Conservation (phyloP, 2,113 vertebrate species). For the Pantherophis guttatus region DNA sequence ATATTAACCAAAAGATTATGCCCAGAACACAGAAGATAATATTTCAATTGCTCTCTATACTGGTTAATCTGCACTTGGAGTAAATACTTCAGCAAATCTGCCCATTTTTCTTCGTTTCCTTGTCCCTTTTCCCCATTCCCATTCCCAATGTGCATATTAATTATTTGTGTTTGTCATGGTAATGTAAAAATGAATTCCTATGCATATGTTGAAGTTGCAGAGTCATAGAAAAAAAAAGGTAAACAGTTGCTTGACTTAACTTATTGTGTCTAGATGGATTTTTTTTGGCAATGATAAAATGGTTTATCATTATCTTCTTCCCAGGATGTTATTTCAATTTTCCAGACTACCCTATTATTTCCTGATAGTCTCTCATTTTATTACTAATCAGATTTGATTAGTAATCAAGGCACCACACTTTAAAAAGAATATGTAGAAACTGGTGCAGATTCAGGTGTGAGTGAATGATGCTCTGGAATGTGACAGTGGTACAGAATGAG, state of each 20-base stretch:
- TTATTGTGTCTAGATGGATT: not conserved
- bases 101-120: no score
- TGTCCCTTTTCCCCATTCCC: no score
- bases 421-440: not conserved
- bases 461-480: not conserved
- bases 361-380: not conserved
- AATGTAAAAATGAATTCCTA: not conserved
- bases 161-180: not conserved
- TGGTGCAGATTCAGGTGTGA: not conserved
- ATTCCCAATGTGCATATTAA: not conserved
- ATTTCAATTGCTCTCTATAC: not conserved
- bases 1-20: not conserved
- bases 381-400: not conserved
- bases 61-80: not conserved
- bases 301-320: not conserved
- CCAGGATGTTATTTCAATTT: not conserved
- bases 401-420: not conserved
- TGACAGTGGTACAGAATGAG: slow-evolving; percentile 17
- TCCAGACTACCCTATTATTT: not conserved
- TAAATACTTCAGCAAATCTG: not conserved
- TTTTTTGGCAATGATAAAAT: not conserved
- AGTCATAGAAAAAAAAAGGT: not conserved
- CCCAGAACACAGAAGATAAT: not conserved
- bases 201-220: not conserved
- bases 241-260: not conserved